Percentiles rank a stretch among this genome's conserved stretches.
Evolutionary conservation across 1,140 invertebrate genomes (phyloP).

Genomic region (Penaeus indicus): DNA sequence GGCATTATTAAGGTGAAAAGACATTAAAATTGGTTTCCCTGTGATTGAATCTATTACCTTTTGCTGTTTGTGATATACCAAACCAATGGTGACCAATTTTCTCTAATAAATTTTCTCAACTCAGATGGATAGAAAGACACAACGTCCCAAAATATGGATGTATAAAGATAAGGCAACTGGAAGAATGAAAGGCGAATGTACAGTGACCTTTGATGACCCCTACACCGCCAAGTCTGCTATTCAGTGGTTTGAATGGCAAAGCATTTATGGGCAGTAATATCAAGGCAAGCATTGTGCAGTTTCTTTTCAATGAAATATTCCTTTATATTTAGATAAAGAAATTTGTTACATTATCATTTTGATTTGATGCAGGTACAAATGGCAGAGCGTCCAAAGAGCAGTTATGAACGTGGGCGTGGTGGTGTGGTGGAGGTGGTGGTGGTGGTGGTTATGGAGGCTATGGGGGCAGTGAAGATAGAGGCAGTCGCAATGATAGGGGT

Average conservation of each 20-base stretch:
- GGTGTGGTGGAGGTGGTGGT: constrained; percentile 75
- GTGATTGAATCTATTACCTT: too few relatives aligned
- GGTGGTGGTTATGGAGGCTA: constrained; percentile 67
- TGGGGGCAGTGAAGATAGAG: constrained; percentile 72
- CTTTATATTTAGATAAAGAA: too few relatives aligned
- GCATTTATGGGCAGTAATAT: constrained; percentile 88
- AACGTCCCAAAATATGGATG: constrained; percentile 96
- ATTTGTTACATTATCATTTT: background rate
- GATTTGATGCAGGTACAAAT: constrained; percentile 75
- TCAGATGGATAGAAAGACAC: constrained; percentile 93
- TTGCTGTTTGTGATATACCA: too few relatives aligned
- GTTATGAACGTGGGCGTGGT: constrained; percentile 75
- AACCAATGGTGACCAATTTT: too few relatives aligned
- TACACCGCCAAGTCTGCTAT: constrained; percentile 95
- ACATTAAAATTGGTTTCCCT: too few relatives aligned
- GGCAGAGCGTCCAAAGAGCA: constrained; percentile 87
- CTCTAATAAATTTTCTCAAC: constrained; percentile 65
- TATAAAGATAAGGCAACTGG: constrained; percentile 97
- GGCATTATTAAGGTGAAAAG: constrained; percentile 91
- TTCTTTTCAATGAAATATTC: too few relatives aligned
- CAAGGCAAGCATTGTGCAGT: constrained; percentile 76
- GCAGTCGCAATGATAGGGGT: constrained; percentile 71
- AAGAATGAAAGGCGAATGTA: constrained; percentile 95
- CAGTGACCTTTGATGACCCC: constrained; percentile 96
- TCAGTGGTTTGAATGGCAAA: constrained; percentile 92